Conservation (phyloP, 1,140 invertebrate species). For the Diuraphis noxia region DNA sequence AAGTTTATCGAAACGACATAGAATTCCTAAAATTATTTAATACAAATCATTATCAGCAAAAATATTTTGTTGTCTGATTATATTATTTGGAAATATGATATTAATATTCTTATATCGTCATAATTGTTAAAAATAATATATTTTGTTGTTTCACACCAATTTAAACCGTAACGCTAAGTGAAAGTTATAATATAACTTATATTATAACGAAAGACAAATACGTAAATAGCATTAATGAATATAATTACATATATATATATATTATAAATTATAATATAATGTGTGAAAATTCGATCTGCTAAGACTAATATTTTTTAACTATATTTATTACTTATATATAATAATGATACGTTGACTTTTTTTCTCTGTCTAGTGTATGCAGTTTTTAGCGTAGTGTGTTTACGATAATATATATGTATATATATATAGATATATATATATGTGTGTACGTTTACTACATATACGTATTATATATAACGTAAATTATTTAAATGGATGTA, state of each 20-base stretch:
- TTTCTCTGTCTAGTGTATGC: conserved; percentile 39
- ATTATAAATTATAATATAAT: conserved; percentile 13
- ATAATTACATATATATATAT: not conserved
- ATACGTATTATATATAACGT: conserved; percentile 17
- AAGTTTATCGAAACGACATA: conserved; percentile 12
- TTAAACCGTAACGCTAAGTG: conserved; percentile 32
- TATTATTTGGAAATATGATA: conserved; percentile 6
- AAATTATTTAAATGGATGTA: conserved; percentile 38
- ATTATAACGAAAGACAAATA: conserved; percentile 45
- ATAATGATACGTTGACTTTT: conserved; percentile 38
- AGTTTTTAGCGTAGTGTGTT: conserved; percentile 37
- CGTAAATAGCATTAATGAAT: conserved; percentile 41
- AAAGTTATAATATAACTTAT: conserved; percentile 33
- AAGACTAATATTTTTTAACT: conserved; percentile 49
- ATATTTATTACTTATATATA: conserved; percentile 35
- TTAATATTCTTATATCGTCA: conserved; percentile 22
- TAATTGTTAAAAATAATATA: conserved; percentile 29
- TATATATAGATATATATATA: not conserved
- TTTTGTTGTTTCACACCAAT: conserved; percentile 30
- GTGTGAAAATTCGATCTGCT: conserved; percentile 41
- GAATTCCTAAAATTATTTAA: conserved; percentile 4
- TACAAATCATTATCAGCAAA: not conserved
- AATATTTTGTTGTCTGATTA: conserved; percentile 7
- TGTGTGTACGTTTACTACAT: not conserved
- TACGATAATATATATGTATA: not conserved